A percentile compares a stretch with the other conserved stretches of the same genome.
Conservation (phyloP, 1,140 invertebrate species). For the Saccostrea echinata region DNA sequence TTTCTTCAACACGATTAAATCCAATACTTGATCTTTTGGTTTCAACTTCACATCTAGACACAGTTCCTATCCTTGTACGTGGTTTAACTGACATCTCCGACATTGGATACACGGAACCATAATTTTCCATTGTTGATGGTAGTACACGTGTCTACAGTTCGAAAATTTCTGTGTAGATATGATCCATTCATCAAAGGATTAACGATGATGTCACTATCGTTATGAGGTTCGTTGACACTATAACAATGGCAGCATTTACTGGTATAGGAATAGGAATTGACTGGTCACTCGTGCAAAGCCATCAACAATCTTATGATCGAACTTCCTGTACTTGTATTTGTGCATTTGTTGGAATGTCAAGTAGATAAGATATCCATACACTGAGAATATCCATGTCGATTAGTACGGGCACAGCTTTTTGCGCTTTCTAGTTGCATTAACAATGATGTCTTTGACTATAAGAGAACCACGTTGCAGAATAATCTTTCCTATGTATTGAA, state of each 20-base stretch:
- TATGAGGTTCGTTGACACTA: constrained; percentile 2
- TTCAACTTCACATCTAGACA: background rate
- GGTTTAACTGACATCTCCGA: constrained; percentile 14
- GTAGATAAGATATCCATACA: background rate
- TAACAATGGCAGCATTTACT: background rate
- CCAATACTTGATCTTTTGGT: background rate
- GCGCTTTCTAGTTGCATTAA: background rate
- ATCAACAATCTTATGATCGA: background rate
- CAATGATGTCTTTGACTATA: background rate
- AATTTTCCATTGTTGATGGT: background rate
- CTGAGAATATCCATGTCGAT: constrained; percentile 38
- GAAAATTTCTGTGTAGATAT: constrained; percentile 30
- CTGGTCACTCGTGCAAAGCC: constrained; percentile 25
- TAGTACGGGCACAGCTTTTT: constrained; percentile 4
- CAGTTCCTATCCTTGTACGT: constrained; percentile 1
- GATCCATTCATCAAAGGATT: constrained; percentile 5
- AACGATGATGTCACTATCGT: constrained; percentile 7
- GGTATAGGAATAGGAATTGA: constrained; percentile 31
- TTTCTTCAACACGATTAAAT: constrained; percentile 26
- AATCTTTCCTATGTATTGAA: constrained; percentile 2
- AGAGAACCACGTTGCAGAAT: too few relatives aligned
- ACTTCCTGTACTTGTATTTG: background rate
- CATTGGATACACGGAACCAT: background rate
- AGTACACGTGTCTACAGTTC: background rate
- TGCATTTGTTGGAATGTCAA: background rate